phyloP scores from a whole-genome alignment of 2,797 vertebrate genomes.

The Sphenopsis melanotis region DNA sequence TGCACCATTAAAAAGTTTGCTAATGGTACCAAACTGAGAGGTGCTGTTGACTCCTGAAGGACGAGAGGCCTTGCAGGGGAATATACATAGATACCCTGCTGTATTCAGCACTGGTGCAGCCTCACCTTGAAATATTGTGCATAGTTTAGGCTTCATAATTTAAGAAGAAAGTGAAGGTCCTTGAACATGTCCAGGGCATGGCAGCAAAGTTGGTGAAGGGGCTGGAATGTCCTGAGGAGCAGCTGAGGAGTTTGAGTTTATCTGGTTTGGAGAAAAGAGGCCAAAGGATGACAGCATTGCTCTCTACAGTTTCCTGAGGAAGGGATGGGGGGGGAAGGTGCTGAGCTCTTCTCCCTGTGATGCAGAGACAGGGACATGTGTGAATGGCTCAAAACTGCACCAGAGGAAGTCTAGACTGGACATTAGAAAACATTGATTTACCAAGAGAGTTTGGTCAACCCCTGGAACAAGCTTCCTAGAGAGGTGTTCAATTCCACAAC shows the following conservation, averaged over 20 bases:
- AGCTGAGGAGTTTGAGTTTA: not conserved
- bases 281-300: not conserved
- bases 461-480: not conserved
- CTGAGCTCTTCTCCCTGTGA: not conserved
- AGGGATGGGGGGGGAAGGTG: rapidly evolving
- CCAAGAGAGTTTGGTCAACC: not conserved
- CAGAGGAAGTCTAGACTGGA: not conserved
- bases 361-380: rapidly evolving
- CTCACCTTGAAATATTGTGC: not conserved
- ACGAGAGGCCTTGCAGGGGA: not conserved
- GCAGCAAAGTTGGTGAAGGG: not conserved
- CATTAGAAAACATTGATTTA: not conserved
- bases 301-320: not conserved
- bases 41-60: not conserved
- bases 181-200: rapidly evolving
- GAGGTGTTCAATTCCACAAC: not conserved
- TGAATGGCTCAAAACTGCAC: not conserved
- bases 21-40: not conserved
- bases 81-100: not conserved
- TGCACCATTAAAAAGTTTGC: not conserved
- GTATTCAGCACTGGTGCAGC: not conserved
- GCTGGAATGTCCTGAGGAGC: not conserved
- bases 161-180: not conserved
- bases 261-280: not conserved
- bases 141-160: not conserved